phyloP scores from a whole-genome alignment of 2,888 invertebrate genomes.

The Hemaris fuciformis region DNA sequence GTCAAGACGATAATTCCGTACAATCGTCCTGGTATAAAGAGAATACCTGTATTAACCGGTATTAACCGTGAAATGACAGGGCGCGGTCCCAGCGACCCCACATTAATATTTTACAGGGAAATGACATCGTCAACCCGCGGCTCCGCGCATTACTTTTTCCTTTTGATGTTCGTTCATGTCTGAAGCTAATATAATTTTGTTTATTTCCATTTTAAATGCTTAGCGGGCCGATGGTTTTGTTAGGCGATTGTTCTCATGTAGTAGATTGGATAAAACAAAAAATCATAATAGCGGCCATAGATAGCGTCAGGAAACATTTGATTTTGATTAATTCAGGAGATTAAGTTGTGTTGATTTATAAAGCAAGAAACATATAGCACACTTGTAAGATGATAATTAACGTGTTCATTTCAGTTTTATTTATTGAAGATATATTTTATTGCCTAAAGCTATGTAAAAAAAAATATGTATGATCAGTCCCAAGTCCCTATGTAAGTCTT shows the following conservation, averaged over 20 bases:
- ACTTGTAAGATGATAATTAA: no score
- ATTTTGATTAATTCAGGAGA: no score
- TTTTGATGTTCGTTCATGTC: constrained; percentile 74
- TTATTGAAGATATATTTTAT: no score
- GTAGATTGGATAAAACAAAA: background rate
- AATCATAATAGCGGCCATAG: no score
- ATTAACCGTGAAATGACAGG: constrained; percentile 71
- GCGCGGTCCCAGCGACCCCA: constrained; percentile 54
- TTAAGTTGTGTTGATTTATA: no score
- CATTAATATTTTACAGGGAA: constrained; percentile 73
- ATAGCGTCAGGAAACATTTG: no score
- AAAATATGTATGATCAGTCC: no score
- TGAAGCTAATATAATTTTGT: constrained; percentile 66
- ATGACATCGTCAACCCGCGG: constrained; percentile 58
- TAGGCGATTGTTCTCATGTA: background rate
- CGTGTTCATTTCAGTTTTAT: no score
- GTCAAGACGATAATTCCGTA: constrained; percentile 58
- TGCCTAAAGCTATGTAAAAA: no score
- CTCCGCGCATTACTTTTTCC: constrained; percentile 71
- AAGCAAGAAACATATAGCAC: no score
- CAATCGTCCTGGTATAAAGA: constrained; percentile 55
- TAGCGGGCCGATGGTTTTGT: background rate
- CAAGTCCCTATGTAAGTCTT: no score
- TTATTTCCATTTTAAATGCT: constrained; percentile 53
- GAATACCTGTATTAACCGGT: constrained; percentile 58